These are phyloP conservation scores for Drosophila nebulosa DNA, from an alignment of 1,140 invertebrate species.

Conservation along the genomic window DNA sequence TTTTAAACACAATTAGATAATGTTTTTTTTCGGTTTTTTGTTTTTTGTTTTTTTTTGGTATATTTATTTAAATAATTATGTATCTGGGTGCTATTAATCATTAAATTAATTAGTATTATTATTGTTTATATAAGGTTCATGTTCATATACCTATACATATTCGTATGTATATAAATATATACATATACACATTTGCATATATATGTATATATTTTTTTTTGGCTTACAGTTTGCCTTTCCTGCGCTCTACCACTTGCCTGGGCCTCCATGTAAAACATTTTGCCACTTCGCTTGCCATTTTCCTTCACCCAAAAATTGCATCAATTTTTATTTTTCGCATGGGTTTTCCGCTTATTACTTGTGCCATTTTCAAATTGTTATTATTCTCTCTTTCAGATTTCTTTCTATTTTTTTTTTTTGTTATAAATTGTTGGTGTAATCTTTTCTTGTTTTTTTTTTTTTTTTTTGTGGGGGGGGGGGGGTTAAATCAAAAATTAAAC, in stretches of 20 bases:
- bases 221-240: neutral
- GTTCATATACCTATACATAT: slow-evolving; percentile 55
- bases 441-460: neutral
- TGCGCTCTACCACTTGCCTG: neutral
- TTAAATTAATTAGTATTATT: slow-evolving; percentile 80
- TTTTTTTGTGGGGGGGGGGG: neutral
- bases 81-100: slow-evolving; percentile 79
- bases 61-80: slow-evolving; percentile 80
- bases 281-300: neutral
- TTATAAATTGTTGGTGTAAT: slow-evolving; percentile 5
- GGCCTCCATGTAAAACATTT: neutral
- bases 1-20: neutral
- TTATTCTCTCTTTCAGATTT: neutral
- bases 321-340: neutral
- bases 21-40: neutral
- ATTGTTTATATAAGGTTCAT: slow-evolving; percentile 79
- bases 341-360: neutral
- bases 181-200: slow-evolving; percentile 35
- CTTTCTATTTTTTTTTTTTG: neutral
- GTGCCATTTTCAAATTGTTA: slow-evolving; percentile 8
- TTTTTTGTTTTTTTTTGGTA: slow-evolving; percentile 67
- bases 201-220: slow-evolving; percentile 2
- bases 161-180: slow-evolving; percentile 55
- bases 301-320: neutral
- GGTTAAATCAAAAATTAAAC: slow-evolving; percentile 1